A percentile compares a stretch with the other conserved stretches of the same genome.
phyloP scores from a whole-genome alignment of 2,113 vertebrate species.

The Upupa epops region DNA sequence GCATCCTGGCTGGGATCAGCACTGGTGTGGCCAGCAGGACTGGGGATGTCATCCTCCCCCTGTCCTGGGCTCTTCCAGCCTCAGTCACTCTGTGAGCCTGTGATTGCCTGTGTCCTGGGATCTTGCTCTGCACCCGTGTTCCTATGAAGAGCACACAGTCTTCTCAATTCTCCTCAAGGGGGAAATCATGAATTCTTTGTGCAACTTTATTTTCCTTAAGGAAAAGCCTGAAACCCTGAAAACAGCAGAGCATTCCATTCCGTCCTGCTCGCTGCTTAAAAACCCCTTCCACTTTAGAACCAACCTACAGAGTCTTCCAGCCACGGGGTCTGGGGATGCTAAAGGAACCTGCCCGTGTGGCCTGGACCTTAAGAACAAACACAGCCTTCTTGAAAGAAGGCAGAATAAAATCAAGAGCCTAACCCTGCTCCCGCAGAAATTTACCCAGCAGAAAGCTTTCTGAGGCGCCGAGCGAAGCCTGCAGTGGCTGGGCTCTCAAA shows the following conservation, averaged over 20 bases:
- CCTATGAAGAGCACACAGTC: background rate
- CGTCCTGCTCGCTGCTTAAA: background rate
- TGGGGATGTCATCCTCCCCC: too few species aligned
- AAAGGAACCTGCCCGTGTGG: slow-evolving; percentile 1
- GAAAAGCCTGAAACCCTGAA: background rate
- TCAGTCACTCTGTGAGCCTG: too few species aligned
- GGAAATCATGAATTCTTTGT: background rate
- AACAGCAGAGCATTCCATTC: background rate
- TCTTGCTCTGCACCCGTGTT: background rate
- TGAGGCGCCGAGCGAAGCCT: slow-evolving; percentile 52
- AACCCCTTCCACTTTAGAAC: background rate
- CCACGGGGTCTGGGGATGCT: background rate
- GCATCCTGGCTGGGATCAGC: too few species aligned
- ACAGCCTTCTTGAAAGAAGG: slow-evolving; percentile 36
- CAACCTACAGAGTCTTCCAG: background rate
- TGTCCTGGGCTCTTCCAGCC: too few species aligned
- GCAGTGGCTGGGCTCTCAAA: slow-evolving; percentile 57
- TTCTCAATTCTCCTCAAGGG: background rate
- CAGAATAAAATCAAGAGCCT: slow-evolving; percentile 30
- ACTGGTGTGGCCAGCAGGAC: too few species aligned
- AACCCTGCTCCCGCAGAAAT: slow-evolving; percentile 34
- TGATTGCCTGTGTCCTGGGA: background rate
- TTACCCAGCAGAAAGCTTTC: slow-evolving; percentile 50
- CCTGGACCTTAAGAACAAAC: slow-evolving; percentile 45
- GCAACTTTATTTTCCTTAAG: background rate